Conservation (phyloP, 2,797 vertebrate genomes). For the Poeciliopsis infans region DNA sequence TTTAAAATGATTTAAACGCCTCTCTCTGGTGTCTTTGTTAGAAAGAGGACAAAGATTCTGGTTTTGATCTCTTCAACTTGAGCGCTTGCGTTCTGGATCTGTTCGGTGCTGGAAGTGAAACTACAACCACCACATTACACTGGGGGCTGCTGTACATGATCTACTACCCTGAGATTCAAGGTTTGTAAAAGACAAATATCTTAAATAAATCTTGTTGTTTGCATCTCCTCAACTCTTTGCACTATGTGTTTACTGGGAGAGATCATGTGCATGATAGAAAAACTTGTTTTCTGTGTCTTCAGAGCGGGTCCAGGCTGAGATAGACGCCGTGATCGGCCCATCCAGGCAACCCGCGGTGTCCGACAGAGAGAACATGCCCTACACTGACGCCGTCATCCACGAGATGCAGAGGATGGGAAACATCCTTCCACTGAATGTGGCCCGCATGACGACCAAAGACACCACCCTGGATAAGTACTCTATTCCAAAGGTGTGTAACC, state of each 20-base stretch:
- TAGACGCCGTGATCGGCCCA: constrained; percentile 65
- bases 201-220: background rate
- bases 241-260: background rate
- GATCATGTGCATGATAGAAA: background rate
- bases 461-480: background rate
- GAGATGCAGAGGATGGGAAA: background rate
- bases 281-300: constrained; percentile 9
- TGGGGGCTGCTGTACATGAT: constrained; percentile 87
- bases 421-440: background rate
- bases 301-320: constrained; percentile 76
- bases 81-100: constrained; percentile 72
- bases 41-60: constrained; percentile 60
- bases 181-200: constrained; percentile 34
- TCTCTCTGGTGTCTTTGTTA: background rate
- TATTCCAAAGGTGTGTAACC: background rate
- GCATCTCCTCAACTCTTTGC: background rate
- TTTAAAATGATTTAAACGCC: background rate
- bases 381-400: constrained; percentile 73
- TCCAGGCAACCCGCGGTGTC: constrained; percentile 54
- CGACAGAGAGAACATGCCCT: constrained; percentile 72
- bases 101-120: constrained; percentile 80
- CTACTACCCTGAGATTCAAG: constrained; percentile 83
- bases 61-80: constrained; percentile 78
- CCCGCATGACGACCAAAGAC: background rate
- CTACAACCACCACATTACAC: constrained; percentile 75